Conservation (phyloP, 2,113 vertebrate species). For the Hucho hucho region DNA sequence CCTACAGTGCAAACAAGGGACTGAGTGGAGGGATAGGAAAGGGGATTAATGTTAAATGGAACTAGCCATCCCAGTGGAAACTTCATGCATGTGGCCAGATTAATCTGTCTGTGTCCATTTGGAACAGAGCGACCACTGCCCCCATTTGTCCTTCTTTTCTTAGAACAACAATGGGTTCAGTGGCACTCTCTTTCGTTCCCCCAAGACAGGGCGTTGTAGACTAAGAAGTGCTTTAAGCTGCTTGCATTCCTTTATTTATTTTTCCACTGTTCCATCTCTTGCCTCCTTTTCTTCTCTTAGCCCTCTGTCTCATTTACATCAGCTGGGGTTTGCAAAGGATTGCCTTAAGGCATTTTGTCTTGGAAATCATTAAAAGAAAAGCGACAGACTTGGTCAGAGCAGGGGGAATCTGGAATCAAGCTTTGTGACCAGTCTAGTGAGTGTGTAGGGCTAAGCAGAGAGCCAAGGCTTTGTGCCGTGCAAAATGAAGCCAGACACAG, state of each 20-base stretch:
- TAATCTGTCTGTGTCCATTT: constrained; percentile 33
- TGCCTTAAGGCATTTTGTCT: neutral
- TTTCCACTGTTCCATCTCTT: too few relatives aligned
- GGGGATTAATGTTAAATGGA: constrained; percentile 24
- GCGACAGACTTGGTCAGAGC: neutral
- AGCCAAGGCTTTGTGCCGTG: neutral
- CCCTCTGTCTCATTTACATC: too few relatives aligned
- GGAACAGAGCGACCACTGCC: neutral
- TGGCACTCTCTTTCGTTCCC: neutral
- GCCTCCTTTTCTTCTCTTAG: too few relatives aligned
- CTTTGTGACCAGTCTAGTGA: neutral
- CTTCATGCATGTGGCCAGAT: constrained; percentile 37
- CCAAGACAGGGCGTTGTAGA: too few relatives aligned
- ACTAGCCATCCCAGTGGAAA: constrained; percentile 39
- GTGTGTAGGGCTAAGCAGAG: neutral
- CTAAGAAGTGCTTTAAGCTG: too few relatives aligned
- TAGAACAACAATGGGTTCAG: constrained; percentile 4
- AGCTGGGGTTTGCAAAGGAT: too few relatives aligned
- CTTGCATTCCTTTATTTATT: too few relatives aligned
- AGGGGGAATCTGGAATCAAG: neutral
- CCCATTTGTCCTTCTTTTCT: constrained; percentile 10
- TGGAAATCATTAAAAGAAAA: constrained; percentile 4
- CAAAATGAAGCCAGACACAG: constrained; percentile 1
- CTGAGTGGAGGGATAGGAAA: constrained; percentile 23
- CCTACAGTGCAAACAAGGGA: neutral